Percentiles rank a stretch among this genome's conserved stretches.
Evolutionary conservation across 2,888 invertebrate species (phyloP).

Genomic region (Diaperis boleti): DNA sequence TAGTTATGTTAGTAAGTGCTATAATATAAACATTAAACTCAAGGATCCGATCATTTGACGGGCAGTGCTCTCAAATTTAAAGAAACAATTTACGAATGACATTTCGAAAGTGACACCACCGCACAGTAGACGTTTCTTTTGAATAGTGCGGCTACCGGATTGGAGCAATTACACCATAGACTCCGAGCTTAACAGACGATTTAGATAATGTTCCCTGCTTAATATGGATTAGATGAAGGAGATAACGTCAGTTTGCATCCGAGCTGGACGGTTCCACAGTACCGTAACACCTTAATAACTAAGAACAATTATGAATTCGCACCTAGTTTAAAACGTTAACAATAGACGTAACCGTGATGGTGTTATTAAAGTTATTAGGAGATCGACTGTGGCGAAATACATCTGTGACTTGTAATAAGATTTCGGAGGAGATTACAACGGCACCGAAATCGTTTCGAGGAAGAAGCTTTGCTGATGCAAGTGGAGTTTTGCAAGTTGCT

Average conservation of each 20-base stretch:
- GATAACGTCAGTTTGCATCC: slow-evolving; percentile 44
- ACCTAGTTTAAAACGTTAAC: slow-evolving; percentile 28
- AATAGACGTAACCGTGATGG: slow-evolving; percentile 31
- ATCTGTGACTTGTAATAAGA: slow-evolving; percentile 25
- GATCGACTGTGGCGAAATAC: slow-evolving; percentile 17
- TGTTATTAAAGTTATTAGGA: slow-evolving; percentile 36
- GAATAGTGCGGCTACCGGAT: slow-evolving; percentile 12
- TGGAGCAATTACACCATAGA: slow-evolving; percentile 19
- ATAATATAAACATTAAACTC: too few relatives aligned
- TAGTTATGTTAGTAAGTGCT: too few relatives aligned
- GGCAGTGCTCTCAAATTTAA: too few relatives aligned
- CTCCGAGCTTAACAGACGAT: slow-evolving; percentile 33
- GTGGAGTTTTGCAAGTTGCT: not conserved
- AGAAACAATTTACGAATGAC: not conserved
- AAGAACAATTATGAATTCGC: slow-evolving; percentile 37
- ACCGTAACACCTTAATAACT: slow-evolving; percentile 39
- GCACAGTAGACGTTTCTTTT: not conserved
- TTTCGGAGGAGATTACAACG: slow-evolving; percentile 1
- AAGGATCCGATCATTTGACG: not conserved
- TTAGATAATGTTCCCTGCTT: slow-evolving; percentile 37
- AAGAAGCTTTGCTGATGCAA: not conserved
- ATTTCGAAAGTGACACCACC: not conserved
- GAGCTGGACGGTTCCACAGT: slow-evolving; percentile 34
- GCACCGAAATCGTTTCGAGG: slow-evolving; percentile 3
- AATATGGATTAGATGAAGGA: slow-evolving; percentile 39